A percentile compares a stretch with the other conserved stretches of the same genome.
phyloP scores from a whole-genome alignment of 2,797 vertebrate species.

The Kryptolebias ocellatus region DNA sequence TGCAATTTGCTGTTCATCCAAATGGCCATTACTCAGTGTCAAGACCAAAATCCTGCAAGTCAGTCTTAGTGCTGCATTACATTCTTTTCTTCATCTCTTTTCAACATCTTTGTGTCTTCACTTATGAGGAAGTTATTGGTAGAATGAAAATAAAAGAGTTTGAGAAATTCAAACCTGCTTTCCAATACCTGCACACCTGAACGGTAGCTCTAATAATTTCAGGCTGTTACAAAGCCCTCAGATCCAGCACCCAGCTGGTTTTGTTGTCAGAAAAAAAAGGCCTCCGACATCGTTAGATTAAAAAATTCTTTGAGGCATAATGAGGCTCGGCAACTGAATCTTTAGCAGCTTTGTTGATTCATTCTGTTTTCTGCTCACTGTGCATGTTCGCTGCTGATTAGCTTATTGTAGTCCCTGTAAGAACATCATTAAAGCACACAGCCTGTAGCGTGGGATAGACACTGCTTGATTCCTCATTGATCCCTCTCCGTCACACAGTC shows the following conservation, averaged over 20 bases:
- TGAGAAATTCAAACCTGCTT: background rate
- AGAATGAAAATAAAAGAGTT: background rate
- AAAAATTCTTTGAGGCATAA: conserved; percentile 13
- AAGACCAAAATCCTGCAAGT: background rate
- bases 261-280: conserved; percentile 1
- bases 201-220: background rate
- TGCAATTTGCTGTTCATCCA: background rate
- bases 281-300: conserved; percentile 3
- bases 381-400: conserved; percentile 52
- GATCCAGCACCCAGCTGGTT: conserved; percentile 2
- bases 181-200: background rate
- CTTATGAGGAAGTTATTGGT: background rate
- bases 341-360: conserved; percentile 10
- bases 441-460: conserved; percentile 26
- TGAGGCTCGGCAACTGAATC: conserved; percentile 8
- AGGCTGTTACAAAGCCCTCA: background rate
- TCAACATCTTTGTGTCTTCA: background rate
- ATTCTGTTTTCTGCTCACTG: conserved; percentile 21
- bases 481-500: conserved; percentile 40
- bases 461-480: conserved; percentile 49
- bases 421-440: conserved; percentile 41
- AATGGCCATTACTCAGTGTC: background rate
- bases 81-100: conserved; percentile 1
- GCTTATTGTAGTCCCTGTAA: conserved; percentile 40
- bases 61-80: background rate